Evolutionary conservation across 1,140 invertebrate genomes (phyloP).

Genomic region (Diabrotica virgifera): DNA sequence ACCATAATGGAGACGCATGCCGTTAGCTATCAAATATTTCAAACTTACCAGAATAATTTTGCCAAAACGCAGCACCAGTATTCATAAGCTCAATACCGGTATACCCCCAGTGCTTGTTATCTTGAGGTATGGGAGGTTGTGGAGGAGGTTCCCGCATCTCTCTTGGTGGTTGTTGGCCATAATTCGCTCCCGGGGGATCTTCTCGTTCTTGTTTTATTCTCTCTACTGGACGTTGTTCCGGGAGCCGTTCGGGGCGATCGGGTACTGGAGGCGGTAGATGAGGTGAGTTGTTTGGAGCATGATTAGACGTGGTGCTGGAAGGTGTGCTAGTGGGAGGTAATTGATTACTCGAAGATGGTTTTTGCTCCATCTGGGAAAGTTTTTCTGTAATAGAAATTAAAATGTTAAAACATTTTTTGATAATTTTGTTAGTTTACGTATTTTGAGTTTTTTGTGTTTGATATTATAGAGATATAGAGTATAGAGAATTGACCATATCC

Average conservation of each 20-base stretch:
- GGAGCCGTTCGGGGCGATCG: constrained; percentile 5
- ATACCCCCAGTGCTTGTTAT: constrained; percentile 67
- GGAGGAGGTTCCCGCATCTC: constrained; percentile 38
- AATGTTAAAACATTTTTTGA: too few species aligned
- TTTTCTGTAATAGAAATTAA: constrained; percentile 36
- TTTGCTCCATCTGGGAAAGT: constrained; percentile 28
- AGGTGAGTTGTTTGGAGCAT: neutral
- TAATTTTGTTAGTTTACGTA: too few species aligned
- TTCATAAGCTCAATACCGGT: constrained; percentile 72
- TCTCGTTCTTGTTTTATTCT: constrained; percentile 40
- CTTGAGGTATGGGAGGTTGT: constrained; percentile 51
- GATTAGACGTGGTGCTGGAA: neutral
- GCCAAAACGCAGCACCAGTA: constrained; percentile 79
- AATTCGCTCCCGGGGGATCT: constrained; percentile 30
- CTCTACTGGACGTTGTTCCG: constrained; percentile 25
- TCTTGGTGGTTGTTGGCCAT: constrained; percentile 25
- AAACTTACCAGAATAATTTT: constrained; percentile 78
- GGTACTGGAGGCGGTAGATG: neutral
- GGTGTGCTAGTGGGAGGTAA: constrained; percentile 10
- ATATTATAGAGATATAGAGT: too few species aligned
- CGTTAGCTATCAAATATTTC: neutral
- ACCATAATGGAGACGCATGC: neutral
- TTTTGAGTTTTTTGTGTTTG: too few species aligned
- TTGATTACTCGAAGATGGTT: constrained; percentile 18
- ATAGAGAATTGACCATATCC: too few species aligned